Conservation (phyloP, 2,888 invertebrate genomes). For the Lumbricus terrestris region DNA sequence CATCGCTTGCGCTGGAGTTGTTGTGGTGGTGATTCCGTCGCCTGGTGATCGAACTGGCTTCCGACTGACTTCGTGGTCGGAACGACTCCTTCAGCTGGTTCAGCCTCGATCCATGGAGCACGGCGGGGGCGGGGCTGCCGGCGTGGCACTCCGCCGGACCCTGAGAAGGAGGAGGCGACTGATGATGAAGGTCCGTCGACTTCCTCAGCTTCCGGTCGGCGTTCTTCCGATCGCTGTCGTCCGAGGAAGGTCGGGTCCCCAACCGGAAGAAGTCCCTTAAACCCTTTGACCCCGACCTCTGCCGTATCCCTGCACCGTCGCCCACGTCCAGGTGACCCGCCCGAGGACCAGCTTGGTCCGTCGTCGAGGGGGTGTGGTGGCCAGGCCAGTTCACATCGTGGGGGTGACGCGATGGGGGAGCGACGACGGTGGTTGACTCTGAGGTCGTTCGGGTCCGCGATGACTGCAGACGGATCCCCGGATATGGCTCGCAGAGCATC, state of each 20-base stretch:
- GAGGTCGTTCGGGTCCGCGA: background rate
- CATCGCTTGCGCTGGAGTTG: background rate
- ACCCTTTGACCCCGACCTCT: background rate
- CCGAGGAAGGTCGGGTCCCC: background rate
- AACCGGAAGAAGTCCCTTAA: background rate
- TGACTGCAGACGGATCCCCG: background rate
- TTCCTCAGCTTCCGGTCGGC: background rate
- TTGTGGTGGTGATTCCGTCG: background rate
- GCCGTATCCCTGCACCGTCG: background rate
- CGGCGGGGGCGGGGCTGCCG: too few species aligned
- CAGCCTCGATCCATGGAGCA: background rate
- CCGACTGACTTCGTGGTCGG: background rate
- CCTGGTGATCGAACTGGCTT: background rate
- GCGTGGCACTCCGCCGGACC: background rate
- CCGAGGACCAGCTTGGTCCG: background rate
- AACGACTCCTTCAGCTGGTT: constrained; percentile 1
- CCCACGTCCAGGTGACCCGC: background rate
- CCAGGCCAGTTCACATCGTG: background rate
- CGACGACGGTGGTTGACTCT: background rate
- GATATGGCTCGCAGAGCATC: background rate
- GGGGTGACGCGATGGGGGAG: background rate
- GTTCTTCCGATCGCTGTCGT: background rate
- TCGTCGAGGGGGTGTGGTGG: background rate
- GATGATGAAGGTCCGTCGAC: background rate
- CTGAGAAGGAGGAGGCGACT: too few species aligned